Evolutionary conservation across 2,797 vertebrate species (phyloP).

Genomic region (Kryptopterus vitreolus): DNA sequence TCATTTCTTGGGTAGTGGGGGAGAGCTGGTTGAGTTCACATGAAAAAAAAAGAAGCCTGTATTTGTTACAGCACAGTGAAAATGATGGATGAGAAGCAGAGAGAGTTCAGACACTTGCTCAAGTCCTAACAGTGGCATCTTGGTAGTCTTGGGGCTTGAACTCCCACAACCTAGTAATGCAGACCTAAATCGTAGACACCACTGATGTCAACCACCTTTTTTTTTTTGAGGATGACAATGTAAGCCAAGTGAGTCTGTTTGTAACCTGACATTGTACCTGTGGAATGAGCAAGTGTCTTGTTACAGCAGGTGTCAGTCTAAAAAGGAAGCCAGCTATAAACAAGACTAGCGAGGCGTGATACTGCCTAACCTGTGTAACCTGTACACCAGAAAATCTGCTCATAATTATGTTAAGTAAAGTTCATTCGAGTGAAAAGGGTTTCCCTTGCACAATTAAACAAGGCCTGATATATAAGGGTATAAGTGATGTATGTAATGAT

Average conservation of each 20-base stretch:
- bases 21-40: background rate
- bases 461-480: background rate
- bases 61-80: too few species aligned
- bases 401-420: background rate
- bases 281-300: background rate
- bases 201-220: too few species aligned
- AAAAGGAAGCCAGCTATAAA: background rate
- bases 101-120: too few species aligned
- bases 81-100: too few species aligned
- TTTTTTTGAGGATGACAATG: background rate
- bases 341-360: background rate
- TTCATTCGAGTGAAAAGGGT: background rate
- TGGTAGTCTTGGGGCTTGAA: too few species aligned
- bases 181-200: too few species aligned
- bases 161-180: too few species aligned
- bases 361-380: constrained; percentile 20
- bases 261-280: background rate
- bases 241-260: background rate
- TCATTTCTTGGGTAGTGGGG: background rate
- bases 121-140: too few species aligned
- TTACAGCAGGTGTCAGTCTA: background rate
- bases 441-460: background rate
- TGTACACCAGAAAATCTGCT: background rate
- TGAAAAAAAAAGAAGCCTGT: too few species aligned
- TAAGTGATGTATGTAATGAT: background rate